Percentiles rank a stretch among this genome's conserved stretches.
phyloP scores from a whole-genome alignment of 2,888 invertebrate species.

The Operophtera brumata region DNA sequence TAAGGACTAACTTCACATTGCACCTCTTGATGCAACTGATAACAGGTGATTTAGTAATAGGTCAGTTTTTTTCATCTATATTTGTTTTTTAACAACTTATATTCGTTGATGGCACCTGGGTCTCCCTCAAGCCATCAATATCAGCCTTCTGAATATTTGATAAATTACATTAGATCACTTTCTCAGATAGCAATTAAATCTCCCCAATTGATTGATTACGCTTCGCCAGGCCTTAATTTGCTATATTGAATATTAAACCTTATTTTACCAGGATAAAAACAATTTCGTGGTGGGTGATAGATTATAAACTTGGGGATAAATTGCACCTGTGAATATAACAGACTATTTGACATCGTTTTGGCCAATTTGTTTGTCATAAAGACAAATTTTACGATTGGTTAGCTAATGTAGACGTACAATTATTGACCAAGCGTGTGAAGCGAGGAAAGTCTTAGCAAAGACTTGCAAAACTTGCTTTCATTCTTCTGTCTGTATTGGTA shows the following conservation, averaged over 20 bases:
- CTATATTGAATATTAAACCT: constrained; percentile 30
- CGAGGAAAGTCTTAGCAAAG: too few relatives aligned
- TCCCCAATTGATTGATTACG: constrained; percentile 47
- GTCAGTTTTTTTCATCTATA: too few relatives aligned
- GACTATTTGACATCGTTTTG: constrained; percentile 34
- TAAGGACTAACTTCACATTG: too few relatives aligned
- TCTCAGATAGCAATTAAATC: constrained; percentile 47
- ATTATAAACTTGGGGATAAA: constrained; percentile 2
- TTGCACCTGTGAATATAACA: constrained; percentile 39
- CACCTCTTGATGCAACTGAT: too few relatives aligned
- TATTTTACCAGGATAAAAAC: constrained; percentile 14
- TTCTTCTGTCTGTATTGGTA: too few relatives aligned
- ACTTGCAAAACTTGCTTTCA: too few relatives aligned
- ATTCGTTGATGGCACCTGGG: constrained; percentile 40
- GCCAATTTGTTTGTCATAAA: neutral
- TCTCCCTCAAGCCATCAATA: constrained; percentile 34
- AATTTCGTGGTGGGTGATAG: constrained; percentile 1
- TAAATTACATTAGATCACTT: constrained; percentile 57
- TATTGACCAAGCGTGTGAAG: too few relatives aligned
- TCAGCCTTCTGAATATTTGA: constrained; percentile 46
- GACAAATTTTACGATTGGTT: neutral
- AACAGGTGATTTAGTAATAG: too few relatives aligned
- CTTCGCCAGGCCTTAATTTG: constrained; percentile 21
- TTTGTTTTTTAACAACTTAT: too few relatives aligned
- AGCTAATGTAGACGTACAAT: neutral